These are phyloP conservation scores for Anagyrus pseudococci DNA, from an alignment of 2,888 invertebrate genomes.

Conservation along the genomic window DNA sequence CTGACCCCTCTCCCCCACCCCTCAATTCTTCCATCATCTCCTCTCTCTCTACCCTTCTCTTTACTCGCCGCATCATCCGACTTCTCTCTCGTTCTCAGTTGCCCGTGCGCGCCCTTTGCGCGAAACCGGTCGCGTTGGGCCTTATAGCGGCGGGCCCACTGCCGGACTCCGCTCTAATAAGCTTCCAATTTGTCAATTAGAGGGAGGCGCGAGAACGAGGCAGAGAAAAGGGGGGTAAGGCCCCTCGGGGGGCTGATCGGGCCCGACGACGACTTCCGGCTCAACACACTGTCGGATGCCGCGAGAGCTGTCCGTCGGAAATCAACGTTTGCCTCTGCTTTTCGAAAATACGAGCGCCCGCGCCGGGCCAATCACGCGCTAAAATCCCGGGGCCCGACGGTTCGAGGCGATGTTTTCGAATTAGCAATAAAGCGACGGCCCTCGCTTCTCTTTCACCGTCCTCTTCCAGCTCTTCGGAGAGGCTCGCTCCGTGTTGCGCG, in stretches of 20 bases:
- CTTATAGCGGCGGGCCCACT: constrained; percentile 1
- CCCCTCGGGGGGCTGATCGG: background rate
- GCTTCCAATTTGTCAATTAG: constrained; percentile 77
- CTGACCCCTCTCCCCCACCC: background rate
- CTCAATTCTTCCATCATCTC: constrained; percentile 22
- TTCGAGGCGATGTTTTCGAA: constrained; percentile 53
- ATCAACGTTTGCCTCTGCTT: constrained; percentile 40
- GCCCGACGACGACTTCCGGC: too few species aligned
- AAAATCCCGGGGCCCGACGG: background rate
- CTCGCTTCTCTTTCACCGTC: constrained; percentile 39
- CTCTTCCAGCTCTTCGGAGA: constrained; percentile 41
- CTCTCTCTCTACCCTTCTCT: constrained; percentile 9
- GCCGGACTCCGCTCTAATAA: constrained; percentile 65
- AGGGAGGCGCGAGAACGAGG: constrained; percentile 12
- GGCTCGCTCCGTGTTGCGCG: constrained; percentile 36
- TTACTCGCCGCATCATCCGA: background rate
- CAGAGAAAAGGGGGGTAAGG: constrained; percentile 59
- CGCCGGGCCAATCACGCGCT: too few species aligned
- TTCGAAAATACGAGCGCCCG: too few species aligned
- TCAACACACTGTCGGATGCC: background rate
- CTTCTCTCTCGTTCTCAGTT: background rate
- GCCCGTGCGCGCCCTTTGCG: constrained; percentile 27
- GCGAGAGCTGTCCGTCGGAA: background rate
- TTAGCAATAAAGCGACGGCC: constrained; percentile 58
- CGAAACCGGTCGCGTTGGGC: constrained; percentile 33